Evolutionary conservation across 2,797 vertebrate species (phyloP).

Genomic region (Rhabdomys pumilio): DNA sequence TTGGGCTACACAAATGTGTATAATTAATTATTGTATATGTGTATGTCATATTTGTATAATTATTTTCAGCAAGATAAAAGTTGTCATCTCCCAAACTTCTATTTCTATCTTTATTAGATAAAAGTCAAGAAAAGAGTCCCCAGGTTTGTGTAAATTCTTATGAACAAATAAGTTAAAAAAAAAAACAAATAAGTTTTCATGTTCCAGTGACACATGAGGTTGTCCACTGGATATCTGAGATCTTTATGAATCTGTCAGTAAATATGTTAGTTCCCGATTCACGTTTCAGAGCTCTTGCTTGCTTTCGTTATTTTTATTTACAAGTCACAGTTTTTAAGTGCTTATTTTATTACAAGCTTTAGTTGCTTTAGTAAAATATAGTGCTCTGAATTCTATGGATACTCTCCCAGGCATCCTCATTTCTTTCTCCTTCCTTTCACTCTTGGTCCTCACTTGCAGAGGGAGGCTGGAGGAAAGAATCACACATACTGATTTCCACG

Average conservation of each 20-base stretch:
- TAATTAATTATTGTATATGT: background rate
- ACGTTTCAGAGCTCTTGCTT: background rate
- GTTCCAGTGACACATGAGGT: background rate
- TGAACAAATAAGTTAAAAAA: background rate
- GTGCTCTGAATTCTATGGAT: conserved; percentile 4
- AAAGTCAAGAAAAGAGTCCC: background rate
- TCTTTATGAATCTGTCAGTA: background rate
- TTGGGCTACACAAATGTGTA: background rate
- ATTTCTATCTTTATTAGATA: conserved; percentile 42
- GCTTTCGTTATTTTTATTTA: background rate
- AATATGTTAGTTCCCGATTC: background rate
- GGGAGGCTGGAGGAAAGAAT: background rate
- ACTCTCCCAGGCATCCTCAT: background rate
- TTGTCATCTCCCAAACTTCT: conserved; percentile 14
- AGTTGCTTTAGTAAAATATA: background rate
- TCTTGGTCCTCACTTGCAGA: background rate
- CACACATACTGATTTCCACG: background rate
- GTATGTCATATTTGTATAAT: background rate
- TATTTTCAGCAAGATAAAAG: conserved; percentile 40
- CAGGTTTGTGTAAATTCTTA: background rate
- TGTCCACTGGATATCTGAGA: conserved; percentile 17
- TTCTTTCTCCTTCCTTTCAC: background rate
- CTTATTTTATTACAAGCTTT: conserved; percentile 48
- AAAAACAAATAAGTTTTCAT: background rate
- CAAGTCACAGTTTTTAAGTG: background rate